Evolutionary conservation across 1,140 invertebrate species (phyloP).

Genomic region (Eubasilissa regina): DNA sequence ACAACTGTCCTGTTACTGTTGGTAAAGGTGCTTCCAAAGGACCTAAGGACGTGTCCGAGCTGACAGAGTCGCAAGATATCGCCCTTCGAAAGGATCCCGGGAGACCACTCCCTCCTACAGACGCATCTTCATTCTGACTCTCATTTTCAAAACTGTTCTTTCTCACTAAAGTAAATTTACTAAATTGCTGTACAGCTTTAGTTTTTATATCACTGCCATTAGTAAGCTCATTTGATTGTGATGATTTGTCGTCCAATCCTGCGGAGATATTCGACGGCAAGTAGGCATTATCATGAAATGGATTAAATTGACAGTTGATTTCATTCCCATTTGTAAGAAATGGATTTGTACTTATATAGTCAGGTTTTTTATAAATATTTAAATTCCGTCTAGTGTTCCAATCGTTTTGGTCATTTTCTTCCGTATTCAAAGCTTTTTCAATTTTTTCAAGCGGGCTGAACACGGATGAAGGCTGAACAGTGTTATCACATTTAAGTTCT

Average conservation of each 20-base stretch:
- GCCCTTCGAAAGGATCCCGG: slow-evolving; percentile 68
- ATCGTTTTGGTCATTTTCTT: slow-evolving; percentile 53
- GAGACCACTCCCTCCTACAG: slow-evolving; percentile 1
- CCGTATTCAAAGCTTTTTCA: slow-evolving; percentile 38
- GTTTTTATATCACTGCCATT: slow-evolving; percentile 49
- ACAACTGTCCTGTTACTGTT: slow-evolving; percentile 56
- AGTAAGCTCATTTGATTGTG: slow-evolving; percentile 49
- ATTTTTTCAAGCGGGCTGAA: slow-evolving; percentile 49
- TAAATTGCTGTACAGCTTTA: slow-evolving; percentile 42
- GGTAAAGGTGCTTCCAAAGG: slow-evolving; percentile 55
- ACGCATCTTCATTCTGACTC: slow-evolving; percentile 47
- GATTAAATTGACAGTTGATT: slow-evolving; percentile 58
- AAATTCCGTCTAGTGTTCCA: slow-evolving; percentile 56
- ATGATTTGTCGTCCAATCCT: slow-evolving; percentile 7
- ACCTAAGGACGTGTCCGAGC: slow-evolving; percentile 84
- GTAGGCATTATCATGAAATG: slow-evolving; percentile 49
- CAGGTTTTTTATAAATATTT: slow-evolving; percentile 58
- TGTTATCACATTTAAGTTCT: slow-evolving; percentile 45
- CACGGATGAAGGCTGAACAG: neutral
- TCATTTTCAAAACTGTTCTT: slow-evolving; percentile 54
- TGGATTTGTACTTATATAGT: slow-evolving; percentile 59
- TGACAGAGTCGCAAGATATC: slow-evolving; percentile 87
- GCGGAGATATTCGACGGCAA: slow-evolving; percentile 15
- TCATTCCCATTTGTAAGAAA: slow-evolving; percentile 53
- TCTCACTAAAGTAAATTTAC: slow-evolving; percentile 31